Evolutionary conservation across 2,888 invertebrate species (phyloP).

Genomic region (Drosophila putrida): DNA sequence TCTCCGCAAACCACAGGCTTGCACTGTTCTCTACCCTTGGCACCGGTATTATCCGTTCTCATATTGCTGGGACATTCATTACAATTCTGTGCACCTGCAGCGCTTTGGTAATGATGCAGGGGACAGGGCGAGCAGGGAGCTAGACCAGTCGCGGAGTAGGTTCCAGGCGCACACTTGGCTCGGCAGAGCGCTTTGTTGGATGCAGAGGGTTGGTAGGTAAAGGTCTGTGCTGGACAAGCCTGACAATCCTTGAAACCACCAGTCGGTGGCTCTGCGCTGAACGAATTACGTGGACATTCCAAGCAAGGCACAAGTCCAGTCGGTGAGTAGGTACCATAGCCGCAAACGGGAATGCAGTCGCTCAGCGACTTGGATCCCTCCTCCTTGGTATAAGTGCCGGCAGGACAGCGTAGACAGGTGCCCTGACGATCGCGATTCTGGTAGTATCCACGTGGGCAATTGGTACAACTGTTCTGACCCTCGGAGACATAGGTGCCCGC

Average conservation of each 20-base stretch:
- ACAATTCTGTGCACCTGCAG: conserved; percentile 93
- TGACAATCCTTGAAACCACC: conserved; percentile 97
- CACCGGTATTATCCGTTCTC: conserved; percentile 92
- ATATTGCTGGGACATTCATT: conserved; percentile 96
- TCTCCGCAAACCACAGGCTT: conserved; percentile 94
- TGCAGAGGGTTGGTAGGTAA: conserved; percentile 96
- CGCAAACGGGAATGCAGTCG: conserved; percentile 97
- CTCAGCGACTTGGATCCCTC: conserved; percentile 94
- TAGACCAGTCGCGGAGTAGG: conserved; percentile 96
- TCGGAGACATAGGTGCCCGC: conserved; percentile 97
- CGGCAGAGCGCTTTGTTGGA: conserved; percentile 93
- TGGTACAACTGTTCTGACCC: conserved; percentile 95
- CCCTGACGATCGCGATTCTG: conserved; percentile 97
- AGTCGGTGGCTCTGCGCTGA: conserved; percentile 93
- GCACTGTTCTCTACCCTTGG: conserved; percentile 94
- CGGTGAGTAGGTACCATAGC: conserved; percentile 97
- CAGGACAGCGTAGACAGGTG: conserved; percentile 95
- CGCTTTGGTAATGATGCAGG: conserved; percentile 95
- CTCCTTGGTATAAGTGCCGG: conserved; percentile 96
- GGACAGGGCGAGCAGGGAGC: conserved; percentile 98
- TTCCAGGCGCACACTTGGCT: conserved; percentile 95
- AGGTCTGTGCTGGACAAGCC: conserved; percentile 95
- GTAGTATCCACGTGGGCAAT: conserved; percentile 96
- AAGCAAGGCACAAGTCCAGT: conserved; percentile 97
- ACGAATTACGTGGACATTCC: conserved; percentile 97